Conservation (phyloP, 2,113 vertebrate species). For the Blennius ocellaris region DNA sequence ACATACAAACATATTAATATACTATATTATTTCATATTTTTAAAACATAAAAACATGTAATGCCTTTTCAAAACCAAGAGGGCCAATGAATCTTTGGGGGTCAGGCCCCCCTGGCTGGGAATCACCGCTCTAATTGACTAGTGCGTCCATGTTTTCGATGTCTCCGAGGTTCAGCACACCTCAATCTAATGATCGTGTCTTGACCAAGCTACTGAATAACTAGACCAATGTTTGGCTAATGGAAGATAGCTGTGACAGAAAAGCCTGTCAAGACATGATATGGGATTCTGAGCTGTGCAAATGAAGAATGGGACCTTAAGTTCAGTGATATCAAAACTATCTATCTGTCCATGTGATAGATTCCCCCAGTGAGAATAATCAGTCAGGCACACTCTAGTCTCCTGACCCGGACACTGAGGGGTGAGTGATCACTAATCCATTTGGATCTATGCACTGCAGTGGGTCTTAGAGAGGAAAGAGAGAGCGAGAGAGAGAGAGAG, state of each 20-base stretch:
- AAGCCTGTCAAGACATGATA: not conserved
- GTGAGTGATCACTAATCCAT: conserved; percentile 40
- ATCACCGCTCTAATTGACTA: too few species aligned
- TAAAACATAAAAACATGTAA: too few species aligned
- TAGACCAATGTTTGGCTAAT: too few species aligned
- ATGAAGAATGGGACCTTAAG: conserved; percentile 26
- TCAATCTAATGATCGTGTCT: too few species aligned
- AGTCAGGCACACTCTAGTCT: conserved; percentile 41
- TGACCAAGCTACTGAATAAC: too few species aligned
- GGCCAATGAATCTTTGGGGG: too few species aligned
- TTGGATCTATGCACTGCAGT: conserved; percentile 48
- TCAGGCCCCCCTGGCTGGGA: too few species aligned
- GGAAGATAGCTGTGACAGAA: not conserved
- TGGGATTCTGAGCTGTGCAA: not conserved
- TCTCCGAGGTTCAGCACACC: too few species aligned
- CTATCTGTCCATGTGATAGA: conserved; percentile 13
- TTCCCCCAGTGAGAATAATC: conserved; percentile 48
- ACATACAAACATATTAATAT: too few species aligned
- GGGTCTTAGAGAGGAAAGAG: conserved; percentile 39
- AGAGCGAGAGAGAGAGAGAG: conserved; percentile 26
- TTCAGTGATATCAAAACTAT: conserved; percentile 34
- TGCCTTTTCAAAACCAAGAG: too few species aligned
- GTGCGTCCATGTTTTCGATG: too few species aligned
- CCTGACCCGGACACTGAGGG: conserved; percentile 60
- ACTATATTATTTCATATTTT: too few species aligned